Evolutionary conservation across 2,797 vertebrate genomes (phyloP), one percentile per base, ranked within the genome.

Genomic region (Glyptemys insculpta): DNA sequence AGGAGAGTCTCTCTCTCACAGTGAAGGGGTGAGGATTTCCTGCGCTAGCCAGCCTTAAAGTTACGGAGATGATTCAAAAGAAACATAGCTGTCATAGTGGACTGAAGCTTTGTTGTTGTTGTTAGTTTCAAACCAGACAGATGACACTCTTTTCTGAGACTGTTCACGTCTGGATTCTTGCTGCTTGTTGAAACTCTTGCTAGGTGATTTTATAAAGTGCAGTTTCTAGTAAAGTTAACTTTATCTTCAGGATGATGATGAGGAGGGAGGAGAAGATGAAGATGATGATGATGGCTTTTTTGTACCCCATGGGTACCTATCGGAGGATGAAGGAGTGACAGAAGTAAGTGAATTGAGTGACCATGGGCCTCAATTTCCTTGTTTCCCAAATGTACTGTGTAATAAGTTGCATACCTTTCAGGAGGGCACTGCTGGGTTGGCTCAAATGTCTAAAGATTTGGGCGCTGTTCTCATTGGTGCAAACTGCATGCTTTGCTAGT

Each of bases 231-330:
- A 3, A 49, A 59, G 47, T 83, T 31, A 79, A 6, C 1, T 81
- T 91, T 57, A 1, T 47, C 94, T 96, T 59, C n/a, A 99, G 99
- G 99, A 99, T 91, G 99, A 99, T 25, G 99, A 99, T 3, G 99
- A 99, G 16, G 99, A 99, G 21, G 98, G 98, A 23, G 99, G 98
- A 89, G 99, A 99, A 52, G 99, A 99, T 3, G 99, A 99, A 6
- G 99, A 99, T 0, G 99, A 99, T 0, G 99, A 99, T 0, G 99
- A 99, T 79, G 99, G 99, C 3, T 99, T 99, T 97, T 99, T 99
- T 96, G 99, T 99, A 81, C 99, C 99, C 95, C 99, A 99, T 87
- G 99, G 99, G 93, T 99, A 99, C 97, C 98, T 99, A 62, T 99
- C 99, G 62, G 99, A 99, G 79, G 99, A 99, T n/a, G 99, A 99